Percentiles rank a stretch among this genome's conserved stretches.
Evolutionary conservation across 2,888 invertebrate species (phyloP).

Genomic region (Coremacera marginata): DNA sequence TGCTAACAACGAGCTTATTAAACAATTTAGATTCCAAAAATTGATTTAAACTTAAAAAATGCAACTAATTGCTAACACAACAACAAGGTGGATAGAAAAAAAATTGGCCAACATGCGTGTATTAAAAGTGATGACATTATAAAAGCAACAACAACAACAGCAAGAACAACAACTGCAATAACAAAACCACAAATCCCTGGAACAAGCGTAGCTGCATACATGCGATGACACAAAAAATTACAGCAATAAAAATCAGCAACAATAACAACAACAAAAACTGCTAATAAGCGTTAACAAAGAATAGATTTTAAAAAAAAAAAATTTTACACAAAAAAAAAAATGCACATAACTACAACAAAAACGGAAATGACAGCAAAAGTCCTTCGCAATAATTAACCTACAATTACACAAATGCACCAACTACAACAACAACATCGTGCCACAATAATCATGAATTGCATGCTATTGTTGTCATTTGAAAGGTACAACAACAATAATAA

Average conservation of each 20-base stretch:
- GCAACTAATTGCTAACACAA: background rate
- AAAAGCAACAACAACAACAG: background rate
- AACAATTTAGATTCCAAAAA: constrained; percentile 11
- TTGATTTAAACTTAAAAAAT: background rate
- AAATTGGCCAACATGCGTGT: too few species aligned
- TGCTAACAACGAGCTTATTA: background rate
- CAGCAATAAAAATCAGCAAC: background rate
- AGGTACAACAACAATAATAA: too few species aligned
- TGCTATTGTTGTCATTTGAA: too few species aligned
- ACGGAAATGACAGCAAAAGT: constrained; percentile 48
- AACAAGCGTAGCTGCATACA: background rate
- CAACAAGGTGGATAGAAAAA: too few species aligned
- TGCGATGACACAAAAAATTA: background rate
- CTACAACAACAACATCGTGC: constrained; percentile 2
- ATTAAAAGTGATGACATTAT: too few species aligned
- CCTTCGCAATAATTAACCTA: constrained; percentile 61
- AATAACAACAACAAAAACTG: background rate
- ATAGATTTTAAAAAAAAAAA: background rate
- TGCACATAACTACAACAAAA: constrained; percentile 8
- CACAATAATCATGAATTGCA: too few species aligned
- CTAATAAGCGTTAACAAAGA: background rate
- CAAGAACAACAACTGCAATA: background rate
- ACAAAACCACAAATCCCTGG: background rate
- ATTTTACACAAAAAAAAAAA: background rate
- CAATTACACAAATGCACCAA: constrained; percentile 51